Conservation (phyloP, 1,140 invertebrate genomes). For the Oppia nitens region DNA sequence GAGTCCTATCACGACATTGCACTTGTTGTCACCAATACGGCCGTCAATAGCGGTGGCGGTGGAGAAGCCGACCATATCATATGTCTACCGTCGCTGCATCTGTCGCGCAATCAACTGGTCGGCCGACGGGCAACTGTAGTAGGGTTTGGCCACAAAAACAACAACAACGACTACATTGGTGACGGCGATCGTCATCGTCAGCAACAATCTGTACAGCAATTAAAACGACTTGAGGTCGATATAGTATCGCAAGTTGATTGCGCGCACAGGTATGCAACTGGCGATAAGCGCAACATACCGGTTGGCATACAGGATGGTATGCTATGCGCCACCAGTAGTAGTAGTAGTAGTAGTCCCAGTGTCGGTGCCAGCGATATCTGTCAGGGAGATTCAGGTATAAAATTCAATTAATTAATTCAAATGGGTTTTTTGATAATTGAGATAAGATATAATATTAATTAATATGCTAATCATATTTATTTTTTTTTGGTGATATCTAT, state of each 20-base stretch:
- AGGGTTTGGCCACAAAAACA: background rate
- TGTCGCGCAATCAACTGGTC: background rate
- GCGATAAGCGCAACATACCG: background rate
- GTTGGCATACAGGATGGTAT: background rate
- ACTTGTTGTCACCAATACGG: background rate
- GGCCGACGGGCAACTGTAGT: background rate
- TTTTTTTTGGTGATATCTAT: no score
- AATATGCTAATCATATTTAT: no score
- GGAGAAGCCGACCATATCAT: no score
- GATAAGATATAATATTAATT: no score
- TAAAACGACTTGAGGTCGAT: background rate
- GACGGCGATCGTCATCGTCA: background rate
- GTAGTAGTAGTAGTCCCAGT: no score
- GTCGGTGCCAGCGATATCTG: background rate
- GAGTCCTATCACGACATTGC: constrained; percentile 14
- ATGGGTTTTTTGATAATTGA: no score
- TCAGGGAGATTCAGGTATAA: background rate
- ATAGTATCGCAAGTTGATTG: background rate
- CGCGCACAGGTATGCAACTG: background rate
- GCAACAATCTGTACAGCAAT: no score
- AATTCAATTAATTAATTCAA: no score
- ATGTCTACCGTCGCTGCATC: no score
- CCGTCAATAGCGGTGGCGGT: background rate
- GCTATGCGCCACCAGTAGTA: background rate
- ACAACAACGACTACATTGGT: background rate